Percentiles rank a stretch among this genome's conserved stretches.
Evolutionary conservation across 2,113 vertebrate genomes (phyloP).

Genomic region (Melospiza melodia): DNA sequence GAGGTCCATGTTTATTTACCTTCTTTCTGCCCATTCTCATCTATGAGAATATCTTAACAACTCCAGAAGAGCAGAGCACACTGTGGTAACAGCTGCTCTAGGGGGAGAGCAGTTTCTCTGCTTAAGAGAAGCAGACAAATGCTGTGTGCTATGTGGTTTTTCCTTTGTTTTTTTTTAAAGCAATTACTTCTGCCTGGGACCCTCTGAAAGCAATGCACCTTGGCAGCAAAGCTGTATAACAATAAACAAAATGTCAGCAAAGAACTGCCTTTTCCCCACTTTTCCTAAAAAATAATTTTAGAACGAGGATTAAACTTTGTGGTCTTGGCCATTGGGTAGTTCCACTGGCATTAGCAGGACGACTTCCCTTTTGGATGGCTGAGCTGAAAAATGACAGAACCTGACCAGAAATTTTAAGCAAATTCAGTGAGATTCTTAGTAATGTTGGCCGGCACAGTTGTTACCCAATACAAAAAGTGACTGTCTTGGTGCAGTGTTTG

Average conservation of each 20-base stretch:
- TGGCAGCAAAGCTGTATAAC: neutral
- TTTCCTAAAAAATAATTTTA: neutral
- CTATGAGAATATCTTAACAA: neutral
- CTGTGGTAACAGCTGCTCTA: neutral
- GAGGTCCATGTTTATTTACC: neutral
- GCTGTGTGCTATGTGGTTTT: neutral
- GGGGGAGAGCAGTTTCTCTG: neutral
- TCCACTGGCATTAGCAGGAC: neutral
- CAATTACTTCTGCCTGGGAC: neutral
- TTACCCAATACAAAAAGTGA: neutral
- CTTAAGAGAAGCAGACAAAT: neutral
- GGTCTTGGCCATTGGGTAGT: neutral
- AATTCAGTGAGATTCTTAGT: neutral
- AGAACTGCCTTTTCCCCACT: neutral
- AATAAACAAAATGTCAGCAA: neutral
- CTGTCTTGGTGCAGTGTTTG: neutral
- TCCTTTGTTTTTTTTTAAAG: neutral
- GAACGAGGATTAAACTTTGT: neutral
- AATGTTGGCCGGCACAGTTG: neutral
- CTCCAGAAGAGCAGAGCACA: neutral
- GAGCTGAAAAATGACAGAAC: neutral
- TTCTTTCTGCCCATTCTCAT: neutral
- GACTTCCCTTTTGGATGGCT: neutral
- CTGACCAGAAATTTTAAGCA: neutral
- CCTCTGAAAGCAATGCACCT: neutral